phyloP scores from a whole-genome alignment of 2,888 invertebrate species.

The Erannis defoliaria region DNA sequence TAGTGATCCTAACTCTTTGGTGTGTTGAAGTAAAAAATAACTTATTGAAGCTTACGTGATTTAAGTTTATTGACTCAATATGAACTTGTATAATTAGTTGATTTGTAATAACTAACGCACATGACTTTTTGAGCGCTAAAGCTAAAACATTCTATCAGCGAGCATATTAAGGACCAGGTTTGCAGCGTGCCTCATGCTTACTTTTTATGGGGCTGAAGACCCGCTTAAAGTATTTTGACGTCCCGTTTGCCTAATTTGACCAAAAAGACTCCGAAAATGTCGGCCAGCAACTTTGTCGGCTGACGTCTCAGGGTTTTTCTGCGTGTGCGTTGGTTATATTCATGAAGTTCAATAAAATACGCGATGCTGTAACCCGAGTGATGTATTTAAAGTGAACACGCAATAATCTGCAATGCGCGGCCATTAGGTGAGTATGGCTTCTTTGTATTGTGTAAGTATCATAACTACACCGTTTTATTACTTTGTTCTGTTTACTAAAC shows the following conservation, averaged over 20 bases:
- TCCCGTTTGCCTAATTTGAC: no score
- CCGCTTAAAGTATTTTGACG: no score
- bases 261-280: no score
- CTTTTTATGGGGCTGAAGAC: no score
- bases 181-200: no score
- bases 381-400: conserved; percentile 53
- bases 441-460: conserved; percentile 61
- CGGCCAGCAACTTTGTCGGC: neutral
- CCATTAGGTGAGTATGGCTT: conserved; percentile 62
- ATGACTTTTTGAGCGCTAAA: neutral
- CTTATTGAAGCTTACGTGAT: conserved; percentile 24
- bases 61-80: neutral
- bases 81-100: neutral
- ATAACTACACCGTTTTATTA: conserved; percentile 38
- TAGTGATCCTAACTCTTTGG: conserved; percentile 46
- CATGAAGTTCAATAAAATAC: conserved; percentile 6
- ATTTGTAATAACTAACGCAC: neutral
- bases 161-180: no score
- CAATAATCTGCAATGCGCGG: conserved; percentile 51
- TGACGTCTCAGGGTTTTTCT: no score
- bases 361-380: conserved; percentile 41
- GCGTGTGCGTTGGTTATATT: conserved; percentile 2
- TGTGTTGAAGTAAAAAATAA: conserved; percentile 52
- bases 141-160: no score
- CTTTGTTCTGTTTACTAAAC: conserved; percentile 28